These are phyloP conservation scores for Chaetophractus vellerosus DNA, from an alignment of 2,797 vertebrate genomes.

Conservation along the genomic window DNA sequence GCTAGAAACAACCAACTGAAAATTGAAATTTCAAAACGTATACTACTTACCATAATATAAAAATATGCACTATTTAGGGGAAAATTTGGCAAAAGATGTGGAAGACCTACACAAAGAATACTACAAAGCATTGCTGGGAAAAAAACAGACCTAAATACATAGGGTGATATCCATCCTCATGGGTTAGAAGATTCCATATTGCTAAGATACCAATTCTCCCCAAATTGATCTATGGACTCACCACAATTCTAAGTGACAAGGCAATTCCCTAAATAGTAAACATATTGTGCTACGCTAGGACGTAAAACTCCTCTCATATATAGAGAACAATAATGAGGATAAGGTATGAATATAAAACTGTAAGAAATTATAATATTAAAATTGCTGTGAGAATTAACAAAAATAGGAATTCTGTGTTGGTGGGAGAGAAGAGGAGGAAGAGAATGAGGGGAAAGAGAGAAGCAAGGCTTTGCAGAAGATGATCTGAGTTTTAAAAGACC, in stretches of 20 bases:
- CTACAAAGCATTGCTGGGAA: neutral
- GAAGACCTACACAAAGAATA: neutral
- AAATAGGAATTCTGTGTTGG: neutral
- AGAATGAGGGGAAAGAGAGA: neutral
- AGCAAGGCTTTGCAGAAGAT: neutral
- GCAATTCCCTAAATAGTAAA: neutral
- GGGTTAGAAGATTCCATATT: neutral
- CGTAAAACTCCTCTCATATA: neutral
- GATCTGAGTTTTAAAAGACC: neutral
- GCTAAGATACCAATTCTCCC: neutral
- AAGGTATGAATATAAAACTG: slow-evolving; percentile 3
- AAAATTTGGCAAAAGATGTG: neutral
- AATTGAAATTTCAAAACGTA: neutral
- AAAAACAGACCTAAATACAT: neutral
- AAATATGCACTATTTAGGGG: neutral
- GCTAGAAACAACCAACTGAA: neutral
- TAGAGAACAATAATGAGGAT: neutral
- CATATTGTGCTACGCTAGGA: neutral
- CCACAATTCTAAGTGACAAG: neutral
- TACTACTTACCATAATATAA: neutral
- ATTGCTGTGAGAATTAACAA: neutral
- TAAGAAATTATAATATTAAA: neutral
- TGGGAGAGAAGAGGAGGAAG: neutral
- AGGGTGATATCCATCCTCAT: neutral
- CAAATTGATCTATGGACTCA: neutral